Base-by-base conservation (phyloP, 2,113 vertebrate genomes). In the Lepisosteus osseus region DNA sequence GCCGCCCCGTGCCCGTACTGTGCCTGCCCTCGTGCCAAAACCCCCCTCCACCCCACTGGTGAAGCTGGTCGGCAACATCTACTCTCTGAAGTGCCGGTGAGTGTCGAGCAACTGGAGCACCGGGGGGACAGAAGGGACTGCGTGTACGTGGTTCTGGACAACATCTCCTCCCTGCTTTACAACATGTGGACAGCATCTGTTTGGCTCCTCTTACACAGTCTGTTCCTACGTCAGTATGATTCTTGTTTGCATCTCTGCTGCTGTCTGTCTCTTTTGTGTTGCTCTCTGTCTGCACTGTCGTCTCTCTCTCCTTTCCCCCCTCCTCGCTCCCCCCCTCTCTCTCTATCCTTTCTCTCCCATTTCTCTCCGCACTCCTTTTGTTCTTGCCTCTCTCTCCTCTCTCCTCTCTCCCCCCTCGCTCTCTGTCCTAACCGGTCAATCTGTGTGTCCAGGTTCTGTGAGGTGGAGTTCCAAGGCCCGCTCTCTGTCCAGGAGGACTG, bases 21-120 rank as follows among this genome's bases (percentile, higher is more conserved):
- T 98, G 64, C 95, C 96, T 0, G 90, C 96, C 62, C 88, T 97
- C 83, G 95, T 97, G 78, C 96, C 96, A 73, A 95, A 94, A 61
- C 96, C 96, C 0, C 94, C 95, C 0, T 92, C 95, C 71, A 95
- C 95, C 3, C 95, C 96, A 1, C 85, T 97, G 67, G 96, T 98
- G 79, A 97, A 95, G 79, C 94, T 98, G 57, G 94, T 96, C 76
- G 96, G 96, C 68, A 97, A 97, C 80, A 93, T 96, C 83, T 98
- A 98, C 86, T 96, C 94, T 68, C 91, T 98, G n/a, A 98, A 97
- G 83, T 98, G 96, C 95, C 94, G 96, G 96, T 98, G 76, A 81
- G 89, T 78, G 17, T n/a, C 44, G 54, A 5, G n/a, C 41, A 41
- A 5, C 29, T 29, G 29, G 29, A 29, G 29, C 29, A 29, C 29